Percentiles rank a stretch among this genome's conserved stretches.
These are phyloP conservation scores for Cantharis nigra DNA, from an alignment of 2,888 invertebrate genomes.

Conservation along the genomic window DNA sequence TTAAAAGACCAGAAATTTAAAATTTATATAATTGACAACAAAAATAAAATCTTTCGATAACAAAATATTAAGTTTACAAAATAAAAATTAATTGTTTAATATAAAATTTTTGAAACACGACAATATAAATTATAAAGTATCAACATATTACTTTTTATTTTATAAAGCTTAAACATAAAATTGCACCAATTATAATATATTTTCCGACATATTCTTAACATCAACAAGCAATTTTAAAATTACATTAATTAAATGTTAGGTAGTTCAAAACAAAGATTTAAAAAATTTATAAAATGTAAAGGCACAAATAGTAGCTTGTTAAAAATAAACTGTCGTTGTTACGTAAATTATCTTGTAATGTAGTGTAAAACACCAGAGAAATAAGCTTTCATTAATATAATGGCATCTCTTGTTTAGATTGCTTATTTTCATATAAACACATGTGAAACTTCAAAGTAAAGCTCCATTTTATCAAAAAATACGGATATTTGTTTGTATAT, in stretches of 20 bases:
- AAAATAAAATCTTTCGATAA: too few species aligned
- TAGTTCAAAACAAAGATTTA: neutral
- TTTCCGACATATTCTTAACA: neutral
- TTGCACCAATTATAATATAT: neutral
- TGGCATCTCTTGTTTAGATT: constrained; percentile 27
- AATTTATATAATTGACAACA: too few species aligned
- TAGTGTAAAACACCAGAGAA: constrained; percentile 19
- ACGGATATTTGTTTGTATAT: neutral
- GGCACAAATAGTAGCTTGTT: constrained; percentile 15
- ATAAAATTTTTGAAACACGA: too few species aligned
- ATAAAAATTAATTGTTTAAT: too few species aligned
- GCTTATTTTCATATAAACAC: constrained; percentile 18
- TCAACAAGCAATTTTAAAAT: neutral
- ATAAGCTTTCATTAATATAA: constrained; percentile 29
- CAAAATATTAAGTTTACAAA: too few species aligned
- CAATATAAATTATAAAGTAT: too few species aligned
- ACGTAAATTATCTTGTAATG: constrained; percentile 22
- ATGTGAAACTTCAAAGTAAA: constrained; percentile 6
- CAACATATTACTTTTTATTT: too few species aligned
- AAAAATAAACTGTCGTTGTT: constrained; percentile 19
- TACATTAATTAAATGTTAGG: neutral
- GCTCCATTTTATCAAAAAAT: neutral
- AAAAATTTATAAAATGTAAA: neutral
- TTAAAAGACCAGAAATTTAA: too few species aligned
- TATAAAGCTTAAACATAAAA: too few species aligned